Base-by-base conservation (phyloP, 2,888 invertebrate genomes). In the Standfussiana lucernea region DNA sequence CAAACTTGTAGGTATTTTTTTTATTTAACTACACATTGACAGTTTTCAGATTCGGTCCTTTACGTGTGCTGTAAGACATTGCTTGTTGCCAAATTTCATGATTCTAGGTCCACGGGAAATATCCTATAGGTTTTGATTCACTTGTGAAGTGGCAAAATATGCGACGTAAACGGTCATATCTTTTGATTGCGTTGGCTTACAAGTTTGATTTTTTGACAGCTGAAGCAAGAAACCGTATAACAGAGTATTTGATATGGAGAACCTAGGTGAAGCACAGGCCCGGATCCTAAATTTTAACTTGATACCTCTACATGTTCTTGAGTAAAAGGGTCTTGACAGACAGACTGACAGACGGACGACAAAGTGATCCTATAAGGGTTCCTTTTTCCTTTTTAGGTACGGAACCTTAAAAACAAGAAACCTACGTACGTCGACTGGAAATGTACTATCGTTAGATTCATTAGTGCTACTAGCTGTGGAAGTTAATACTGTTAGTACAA, bases 401-500 rank as follows among this genome's bases (percentile, higher is more conserved):
- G 15, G 15, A 28, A 28, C 56, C 28, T 2, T 15, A 59, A 73
- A 37, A 35, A 18, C 37, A 35, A 59, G 74, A 84, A 69, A 24
- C 37, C 47, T 35, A 67, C 45, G 53, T 45, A 65, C 65, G 32
- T 62, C 59, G n/a, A 77, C 66, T 72, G 62, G 18, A 72, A 86
- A 77, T 72, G 75, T 71, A 86, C 71, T 80, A 83, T 78, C 77
- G 74, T 70, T 59, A 67, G 81, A 79, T 86, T 89, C 89, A 87
- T 87, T 88, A 88, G 82, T 83, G 85, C 79, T 32, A 84, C 84
- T 84, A 79, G 85, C 83, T 82, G 85, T 84, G 87, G 89, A 89
- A 89, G 91, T 90, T 91, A 90, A 90, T 90, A 82, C 79, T 85
- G 87, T 91, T 89, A 86, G 85, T 75, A 87, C 90, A 90, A 90